Percentiles rank a stretch among this genome's conserved stretches.
phyloP scores from a whole-genome alignment of 2,797 vertebrate genomes.

The Tympanoctomys barrerae region DNA sequence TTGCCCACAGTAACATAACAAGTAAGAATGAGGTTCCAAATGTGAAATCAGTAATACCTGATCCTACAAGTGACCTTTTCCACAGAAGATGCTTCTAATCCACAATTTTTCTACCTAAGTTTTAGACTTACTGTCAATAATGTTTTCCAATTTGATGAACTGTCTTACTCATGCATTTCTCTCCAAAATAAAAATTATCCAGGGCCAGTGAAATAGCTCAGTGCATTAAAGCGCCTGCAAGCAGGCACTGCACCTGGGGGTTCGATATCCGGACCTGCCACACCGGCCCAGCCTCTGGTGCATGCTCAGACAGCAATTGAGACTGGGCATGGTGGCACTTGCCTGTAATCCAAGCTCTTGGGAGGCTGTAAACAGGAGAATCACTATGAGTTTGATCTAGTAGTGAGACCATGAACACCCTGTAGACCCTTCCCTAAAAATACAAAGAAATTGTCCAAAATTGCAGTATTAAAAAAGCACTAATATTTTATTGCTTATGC shows the following conservation, averaged over 20 bases:
- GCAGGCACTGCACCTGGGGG: no score
- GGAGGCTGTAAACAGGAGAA: no score
- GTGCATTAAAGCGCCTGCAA: no score
- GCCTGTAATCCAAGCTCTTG: no score
- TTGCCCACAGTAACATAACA: slow-evolving; percentile 18
- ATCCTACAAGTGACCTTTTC: slow-evolving; percentile 28
- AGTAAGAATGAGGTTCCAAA: background rate
- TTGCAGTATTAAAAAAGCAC: background rate
- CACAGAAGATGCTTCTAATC: background rate
- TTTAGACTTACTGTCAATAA: slow-evolving; percentile 28
- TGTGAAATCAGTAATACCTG: slow-evolving; percentile 25
- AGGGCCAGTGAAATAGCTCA: background rate
- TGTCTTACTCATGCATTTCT: background rate
- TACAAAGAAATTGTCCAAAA: background rate
- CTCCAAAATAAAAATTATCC: slow-evolving; percentile 53
- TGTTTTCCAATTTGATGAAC: background rate
- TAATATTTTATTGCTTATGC: background rate
- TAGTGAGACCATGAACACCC: no score
- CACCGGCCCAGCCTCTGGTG: no score
- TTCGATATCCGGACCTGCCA: no score
- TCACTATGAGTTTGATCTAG: no score
- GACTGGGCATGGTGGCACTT: no score
- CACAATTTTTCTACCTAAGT: background rate
- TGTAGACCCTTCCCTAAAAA: no score
- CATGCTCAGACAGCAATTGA: no score